phyloP scores from a whole-genome alignment of 2,113 vertebrate genomes.

The Arvicanthis niloticus region DNA sequence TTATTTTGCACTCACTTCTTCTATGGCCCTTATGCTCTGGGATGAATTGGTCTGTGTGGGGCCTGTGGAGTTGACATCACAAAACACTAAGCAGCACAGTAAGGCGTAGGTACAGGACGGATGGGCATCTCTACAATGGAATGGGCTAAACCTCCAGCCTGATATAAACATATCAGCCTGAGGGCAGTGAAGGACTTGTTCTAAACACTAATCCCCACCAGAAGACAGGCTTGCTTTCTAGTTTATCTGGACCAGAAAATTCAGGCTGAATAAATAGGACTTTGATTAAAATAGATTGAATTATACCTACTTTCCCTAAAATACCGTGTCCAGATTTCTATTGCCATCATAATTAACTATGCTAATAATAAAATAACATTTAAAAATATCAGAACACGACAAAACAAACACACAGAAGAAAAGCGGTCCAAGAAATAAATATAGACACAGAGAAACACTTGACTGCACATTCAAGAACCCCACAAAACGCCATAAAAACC shows the following conservation, averaged over 20 bases:
- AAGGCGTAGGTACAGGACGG: not conserved
- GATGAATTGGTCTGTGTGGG: no score
- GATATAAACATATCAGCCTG: not conserved
- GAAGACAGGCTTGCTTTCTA: not conserved
- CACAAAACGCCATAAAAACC: not conserved
- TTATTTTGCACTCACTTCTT: not conserved
- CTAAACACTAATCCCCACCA: not conserved
- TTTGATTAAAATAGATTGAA: not conserved
- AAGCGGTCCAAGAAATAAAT: not conserved
- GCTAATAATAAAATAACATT: not conserved
- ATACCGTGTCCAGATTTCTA: not conserved
- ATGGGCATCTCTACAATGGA: not conserved
- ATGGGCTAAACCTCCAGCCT: not conserved
- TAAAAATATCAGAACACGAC: not conserved
- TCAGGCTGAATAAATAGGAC: not conserved
- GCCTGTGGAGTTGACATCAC: not conserved
- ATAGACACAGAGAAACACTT: not conserved
- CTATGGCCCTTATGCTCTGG: conserved; percentile 1
- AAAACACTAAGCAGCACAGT: not conserved
- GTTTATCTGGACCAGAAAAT: conserved; percentile 6
- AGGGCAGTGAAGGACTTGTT: not conserved
- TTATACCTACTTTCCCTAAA: conserved; percentile 51
- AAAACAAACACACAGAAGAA: not conserved
- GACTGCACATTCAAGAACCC: not conserved
- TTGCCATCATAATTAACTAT: not conserved